Conservation (phyloP, 2,888 invertebrate species). For the Xiphydria camelus region DNA sequence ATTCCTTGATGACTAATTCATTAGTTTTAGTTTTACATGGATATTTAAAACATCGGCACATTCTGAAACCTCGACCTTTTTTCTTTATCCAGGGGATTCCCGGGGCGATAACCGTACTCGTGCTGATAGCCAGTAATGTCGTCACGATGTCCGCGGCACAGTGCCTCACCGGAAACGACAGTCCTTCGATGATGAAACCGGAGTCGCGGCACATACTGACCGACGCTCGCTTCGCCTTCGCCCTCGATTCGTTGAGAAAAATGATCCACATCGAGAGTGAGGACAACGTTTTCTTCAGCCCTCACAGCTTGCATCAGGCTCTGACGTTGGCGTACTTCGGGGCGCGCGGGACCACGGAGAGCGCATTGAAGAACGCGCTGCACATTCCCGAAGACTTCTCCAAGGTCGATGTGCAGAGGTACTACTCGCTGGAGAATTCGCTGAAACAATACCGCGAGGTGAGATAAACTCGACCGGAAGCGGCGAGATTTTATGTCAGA, state of each 20-base stretch:
- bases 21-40: too few relatives aligned
- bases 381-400: slow-evolving; percentile 64
- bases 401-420: slow-evolving; percentile 74
- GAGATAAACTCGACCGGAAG: too few relatives aligned
- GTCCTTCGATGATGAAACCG: slow-evolving; percentile 40
- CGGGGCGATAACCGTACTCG: slow-evolving; percentile 19
- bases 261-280: slow-evolving; percentile 68
- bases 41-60: too few relatives aligned
- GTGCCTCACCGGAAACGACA: slow-evolving; percentile 60
- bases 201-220: slow-evolving; percentile 59
- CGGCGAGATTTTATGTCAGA: too few relatives aligned
- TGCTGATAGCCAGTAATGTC: slow-evolving; percentile 24
- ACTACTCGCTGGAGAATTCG: slow-evolving; percentile 74
- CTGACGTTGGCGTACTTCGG: slow-evolving; percentile 79
- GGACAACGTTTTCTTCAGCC: slow-evolving; percentile 85
- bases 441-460: slow-evolving; percentile 50
- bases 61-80: too few relatives aligned
- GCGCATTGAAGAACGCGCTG: slow-evolving; percentile 65
- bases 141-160: slow-evolving; percentile 38
- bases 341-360: slow-evolving; percentile 72
- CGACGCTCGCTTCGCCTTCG: slow-evolving; percentile 69
- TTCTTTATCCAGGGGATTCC: slow-evolving; percentile 32
- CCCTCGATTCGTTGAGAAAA: slow-evolving; percentile 70
- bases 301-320: slow-evolving; percentile 83
- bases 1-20: too few relatives aligned